Percentiles rank a stretch among this genome's conserved stretches.
Evolutionary conservation across 1,140 invertebrate species (phyloP).

Genomic region (Camponotus floridanus): DNA sequence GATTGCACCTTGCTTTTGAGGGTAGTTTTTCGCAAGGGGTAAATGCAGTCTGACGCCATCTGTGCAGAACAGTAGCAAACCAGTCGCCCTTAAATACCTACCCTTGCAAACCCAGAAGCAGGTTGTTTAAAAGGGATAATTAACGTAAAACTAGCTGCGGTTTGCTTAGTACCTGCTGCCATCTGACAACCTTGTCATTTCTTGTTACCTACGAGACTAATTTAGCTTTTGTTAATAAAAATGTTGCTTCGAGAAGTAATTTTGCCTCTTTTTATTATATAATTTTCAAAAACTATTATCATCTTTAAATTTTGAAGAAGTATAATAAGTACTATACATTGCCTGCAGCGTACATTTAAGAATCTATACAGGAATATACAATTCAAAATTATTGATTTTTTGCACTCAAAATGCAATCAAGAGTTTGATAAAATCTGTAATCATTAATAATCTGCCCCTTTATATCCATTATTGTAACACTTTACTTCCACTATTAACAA

Average conservation of each 20-base stretch:
- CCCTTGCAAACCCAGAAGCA: constrained; percentile 59
- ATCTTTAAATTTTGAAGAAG: background rate
- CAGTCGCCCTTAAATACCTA: constrained; percentile 60
- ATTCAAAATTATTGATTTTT: no score
- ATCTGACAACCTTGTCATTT: constrained; percentile 56
- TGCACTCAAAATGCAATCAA: no score
- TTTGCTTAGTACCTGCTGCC: constrained; percentile 61
- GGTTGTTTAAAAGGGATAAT: constrained; percentile 68
- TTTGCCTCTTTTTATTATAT: background rate
- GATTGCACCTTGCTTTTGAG: background rate
- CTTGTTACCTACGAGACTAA: constrained; percentile 35
- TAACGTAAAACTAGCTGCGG: constrained; percentile 63
- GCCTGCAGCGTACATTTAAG: background rate
- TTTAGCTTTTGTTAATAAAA: constrained; percentile 57
- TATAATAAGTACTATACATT: background rate
- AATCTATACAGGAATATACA: no score
- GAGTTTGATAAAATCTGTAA: no score
- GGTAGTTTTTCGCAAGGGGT: constrained; percentile 11
- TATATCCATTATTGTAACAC: no score
- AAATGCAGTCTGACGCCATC: constrained; percentile 79
- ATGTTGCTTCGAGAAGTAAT: background rate
- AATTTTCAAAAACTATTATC: constrained; percentile 6
- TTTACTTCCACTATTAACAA: no score
- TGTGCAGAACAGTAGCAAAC: constrained; percentile 65
- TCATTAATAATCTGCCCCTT: no score